Conservation (phyloP, 1,140 invertebrate species). For the Maniola jurtina region DNA sequence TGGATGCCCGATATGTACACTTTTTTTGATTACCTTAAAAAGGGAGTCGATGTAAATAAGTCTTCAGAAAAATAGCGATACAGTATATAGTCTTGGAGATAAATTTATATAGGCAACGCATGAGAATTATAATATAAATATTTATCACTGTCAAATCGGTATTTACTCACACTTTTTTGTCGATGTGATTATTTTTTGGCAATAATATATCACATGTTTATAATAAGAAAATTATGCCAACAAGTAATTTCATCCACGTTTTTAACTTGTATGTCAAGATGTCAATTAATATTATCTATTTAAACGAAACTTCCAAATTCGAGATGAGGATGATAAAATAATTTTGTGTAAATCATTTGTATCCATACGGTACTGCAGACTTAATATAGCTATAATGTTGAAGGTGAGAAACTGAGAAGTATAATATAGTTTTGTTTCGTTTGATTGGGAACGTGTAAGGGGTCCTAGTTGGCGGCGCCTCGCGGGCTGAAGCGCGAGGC, state of each 20-base stretch:
- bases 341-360: constrained; percentile 27
- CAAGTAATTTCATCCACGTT: constrained; percentile 52
- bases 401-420: constrained; percentile 72
- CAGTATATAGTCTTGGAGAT: constrained; percentile 66
- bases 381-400: constrained; percentile 46
- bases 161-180: constrained; percentile 56
- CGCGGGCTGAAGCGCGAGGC: constrained; percentile 13
- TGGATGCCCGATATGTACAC: constrained; percentile 68
- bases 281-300: constrained; percentile 73
- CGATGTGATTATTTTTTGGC: constrained; percentile 52
- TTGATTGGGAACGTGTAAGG: constrained; percentile 13
- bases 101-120: constrained; percentile 58
- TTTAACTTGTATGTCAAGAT: constrained; percentile 45
- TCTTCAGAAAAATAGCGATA: constrained; percentile 65
- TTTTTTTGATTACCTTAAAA: constrained; percentile 65
- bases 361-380: constrained; percentile 41
- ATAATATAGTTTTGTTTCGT: constrained; percentile 72
- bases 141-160: constrained; percentile 62
- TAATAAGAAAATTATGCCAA: constrained; percentile 36
- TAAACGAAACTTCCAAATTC: constrained; percentile 47
- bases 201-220: constrained; percentile 30
- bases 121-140: constrained; percentile 63
- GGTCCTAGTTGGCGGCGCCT: constrained; percentile 35
- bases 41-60: constrained; percentile 72
- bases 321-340: constrained; percentile 16